Evolutionary conservation across 2,797 vertebrate species (phyloP).

Genomic region (Anabas testudineus): DNA sequence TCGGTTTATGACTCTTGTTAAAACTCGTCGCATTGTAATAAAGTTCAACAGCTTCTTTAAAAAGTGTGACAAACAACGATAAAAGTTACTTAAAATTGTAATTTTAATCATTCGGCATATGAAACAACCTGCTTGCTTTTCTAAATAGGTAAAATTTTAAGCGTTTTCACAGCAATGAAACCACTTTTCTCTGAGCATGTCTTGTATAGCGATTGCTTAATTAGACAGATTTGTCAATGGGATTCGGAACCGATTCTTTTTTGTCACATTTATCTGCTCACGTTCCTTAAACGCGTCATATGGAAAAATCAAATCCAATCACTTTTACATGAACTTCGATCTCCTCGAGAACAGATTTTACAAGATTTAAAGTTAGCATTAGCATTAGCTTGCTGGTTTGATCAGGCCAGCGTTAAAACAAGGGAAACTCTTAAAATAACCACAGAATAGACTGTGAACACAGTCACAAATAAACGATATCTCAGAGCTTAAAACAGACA

Average conservation of each 20-base stretch:
- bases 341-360: too few species aligned
- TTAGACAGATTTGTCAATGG: background rate
- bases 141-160: background rate
- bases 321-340: background rate
- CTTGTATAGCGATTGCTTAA: background rate
- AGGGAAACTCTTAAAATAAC: too few species aligned
- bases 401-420: background rate
- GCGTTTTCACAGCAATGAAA: background rate
- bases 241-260: background rate
- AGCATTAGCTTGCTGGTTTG: constrained; percentile 12
- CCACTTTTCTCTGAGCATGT: fast-evolving
- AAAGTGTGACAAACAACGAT: constrained; percentile 36
- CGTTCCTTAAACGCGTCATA: background rate
- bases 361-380: too few species aligned
- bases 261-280: fast-evolving
- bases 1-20: constrained; percentile 63
- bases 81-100: background rate
- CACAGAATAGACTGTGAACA: background rate
- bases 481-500: fast-evolving
- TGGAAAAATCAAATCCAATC: too few species aligned
- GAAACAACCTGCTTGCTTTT: fast-evolving
- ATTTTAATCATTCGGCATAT: constrained; percentile 36
- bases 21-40: constrained; percentile 64
- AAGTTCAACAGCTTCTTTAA: constrained; percentile 52
- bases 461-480: fast-evolving